Conservation (phyloP, 2,888 invertebrate species). For the Poecilus cupreus region DNA sequence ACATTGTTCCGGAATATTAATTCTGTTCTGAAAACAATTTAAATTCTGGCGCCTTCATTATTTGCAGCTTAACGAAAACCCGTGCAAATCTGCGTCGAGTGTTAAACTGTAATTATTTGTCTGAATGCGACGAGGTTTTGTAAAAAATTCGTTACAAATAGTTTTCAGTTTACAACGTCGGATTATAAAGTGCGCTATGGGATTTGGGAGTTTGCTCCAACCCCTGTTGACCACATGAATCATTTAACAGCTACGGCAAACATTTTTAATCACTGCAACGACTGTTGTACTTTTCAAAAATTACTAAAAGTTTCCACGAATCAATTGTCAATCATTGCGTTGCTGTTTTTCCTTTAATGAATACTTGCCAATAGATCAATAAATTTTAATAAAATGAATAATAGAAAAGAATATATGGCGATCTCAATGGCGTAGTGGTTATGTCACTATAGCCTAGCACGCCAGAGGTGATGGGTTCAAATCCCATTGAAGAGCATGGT, state of each 20-base stretch:
- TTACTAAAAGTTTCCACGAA: no score
- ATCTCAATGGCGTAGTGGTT: no score
- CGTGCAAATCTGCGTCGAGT: constrained; percentile 36
- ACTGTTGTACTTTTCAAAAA: background rate
- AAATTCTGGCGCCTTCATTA: constrained; percentile 55
- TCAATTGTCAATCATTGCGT: no score
- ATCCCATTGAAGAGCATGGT: no score
- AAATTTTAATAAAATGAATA: no score
- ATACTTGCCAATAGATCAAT: no score
- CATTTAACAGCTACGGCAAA: background rate
- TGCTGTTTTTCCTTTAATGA: no score
- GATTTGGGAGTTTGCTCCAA: background rate
- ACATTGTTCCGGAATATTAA: constrained; percentile 57
- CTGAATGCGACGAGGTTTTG: constrained; percentile 27
- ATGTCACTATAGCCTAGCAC: no score
- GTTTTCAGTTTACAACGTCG: background rate
- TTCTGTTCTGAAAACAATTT: constrained; percentile 55
- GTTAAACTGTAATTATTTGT: constrained; percentile 48
- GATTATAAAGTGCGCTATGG: constrained; percentile 8
- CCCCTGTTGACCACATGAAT: background rate
- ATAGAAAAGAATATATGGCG: no score
- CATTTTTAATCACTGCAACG: constrained; percentile 15
- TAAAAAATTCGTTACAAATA: constrained; percentile 18
- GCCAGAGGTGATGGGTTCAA: no score
- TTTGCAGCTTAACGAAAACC: constrained; percentile 51